phyloP scores from a whole-genome alignment of 1,140 invertebrate genomes.

The Aphaenogaster ashmeadi region DNA sequence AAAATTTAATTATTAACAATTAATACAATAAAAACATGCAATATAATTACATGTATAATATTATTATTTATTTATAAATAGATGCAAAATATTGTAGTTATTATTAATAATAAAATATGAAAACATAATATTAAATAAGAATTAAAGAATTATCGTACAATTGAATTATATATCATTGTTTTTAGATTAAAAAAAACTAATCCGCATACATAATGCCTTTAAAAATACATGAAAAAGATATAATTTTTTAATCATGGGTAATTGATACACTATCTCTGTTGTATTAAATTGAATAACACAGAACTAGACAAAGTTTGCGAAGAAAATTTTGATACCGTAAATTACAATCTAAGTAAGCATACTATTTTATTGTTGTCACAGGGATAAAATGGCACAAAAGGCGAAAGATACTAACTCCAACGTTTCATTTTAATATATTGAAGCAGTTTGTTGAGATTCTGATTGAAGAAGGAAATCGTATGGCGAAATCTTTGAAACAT shows the following conservation, averaged over 20 bases:
- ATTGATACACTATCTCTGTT: neutral
- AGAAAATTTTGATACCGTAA: neutral
- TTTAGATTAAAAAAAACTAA: neutral
- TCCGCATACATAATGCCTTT: neutral
- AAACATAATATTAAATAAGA: neutral
- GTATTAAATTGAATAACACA: neutral
- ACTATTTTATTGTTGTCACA: constrained; percentile 69
- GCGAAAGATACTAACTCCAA: constrained; percentile 95
- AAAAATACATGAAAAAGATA: neutral
- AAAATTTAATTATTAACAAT: neutral
- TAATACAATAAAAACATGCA: constrained; percentile 87
- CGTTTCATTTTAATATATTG: constrained; percentile 96
- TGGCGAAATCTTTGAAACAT: constrained; percentile 64
- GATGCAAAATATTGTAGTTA: constrained; percentile 88
- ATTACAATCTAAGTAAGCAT: too few relatives aligned
- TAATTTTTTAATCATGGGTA: neutral
- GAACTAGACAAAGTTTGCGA: neutral
- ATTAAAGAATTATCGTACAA: neutral
- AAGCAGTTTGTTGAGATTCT: constrained; percentile 90
- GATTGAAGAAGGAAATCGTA: constrained; percentile 71
- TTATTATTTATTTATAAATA: constrained; percentile 90
- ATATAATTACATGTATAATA: constrained; percentile 85
- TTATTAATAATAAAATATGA: neutral
- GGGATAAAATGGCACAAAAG: constrained; percentile 93
- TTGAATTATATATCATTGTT: neutral